Conservation (phyloP, 2,888 invertebrate species). For the Nowickia ferox region DNA sequence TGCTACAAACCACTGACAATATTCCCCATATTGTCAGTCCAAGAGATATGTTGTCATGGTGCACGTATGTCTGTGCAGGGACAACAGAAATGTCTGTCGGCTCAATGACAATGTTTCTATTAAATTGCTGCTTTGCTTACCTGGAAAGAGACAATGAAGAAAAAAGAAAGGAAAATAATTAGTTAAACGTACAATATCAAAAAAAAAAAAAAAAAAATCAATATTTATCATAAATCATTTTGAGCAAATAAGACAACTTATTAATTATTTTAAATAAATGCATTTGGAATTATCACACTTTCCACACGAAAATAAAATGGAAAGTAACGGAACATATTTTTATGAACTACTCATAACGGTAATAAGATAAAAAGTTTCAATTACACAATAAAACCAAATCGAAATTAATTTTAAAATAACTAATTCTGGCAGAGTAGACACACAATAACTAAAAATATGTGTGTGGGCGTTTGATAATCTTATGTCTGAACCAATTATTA, state of each 20-base stretch:
- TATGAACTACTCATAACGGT: too few species aligned
- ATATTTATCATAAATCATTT: slow-evolving; percentile 54
- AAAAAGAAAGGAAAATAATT: slow-evolving; percentile 64
- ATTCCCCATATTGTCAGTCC: background rate
- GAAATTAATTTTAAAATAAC: too few species aligned
- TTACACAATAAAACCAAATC: too few species aligned
- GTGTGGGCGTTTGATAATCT: too few species aligned
- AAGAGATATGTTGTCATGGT: background rate
- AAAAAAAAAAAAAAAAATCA: slow-evolving; percentile 26
- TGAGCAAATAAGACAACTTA: slow-evolving; percentile 27
- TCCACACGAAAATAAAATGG: background rate
- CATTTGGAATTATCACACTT: slow-evolving; percentile 16
- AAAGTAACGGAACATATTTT: background rate
- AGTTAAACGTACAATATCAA: slow-evolving; percentile 29
- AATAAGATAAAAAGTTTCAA: too few species aligned
- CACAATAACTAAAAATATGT: too few species aligned
- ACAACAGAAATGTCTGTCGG: slow-evolving; percentile 5
- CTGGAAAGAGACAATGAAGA: slow-evolving; percentile 63
- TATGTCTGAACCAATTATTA: too few species aligned
- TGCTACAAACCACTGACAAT: slow-evolving; percentile 33
- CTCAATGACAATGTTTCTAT: slow-evolving; percentile 25
- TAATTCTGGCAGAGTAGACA: too few species aligned
- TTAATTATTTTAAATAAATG: slow-evolving; percentile 37
- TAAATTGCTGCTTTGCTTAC: slow-evolving; percentile 67
- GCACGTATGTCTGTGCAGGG: background rate